Base-by-base conservation (phyloP, 2,113 vertebrate genomes). In the Boulengeromyrus knoepffleri region DNA sequence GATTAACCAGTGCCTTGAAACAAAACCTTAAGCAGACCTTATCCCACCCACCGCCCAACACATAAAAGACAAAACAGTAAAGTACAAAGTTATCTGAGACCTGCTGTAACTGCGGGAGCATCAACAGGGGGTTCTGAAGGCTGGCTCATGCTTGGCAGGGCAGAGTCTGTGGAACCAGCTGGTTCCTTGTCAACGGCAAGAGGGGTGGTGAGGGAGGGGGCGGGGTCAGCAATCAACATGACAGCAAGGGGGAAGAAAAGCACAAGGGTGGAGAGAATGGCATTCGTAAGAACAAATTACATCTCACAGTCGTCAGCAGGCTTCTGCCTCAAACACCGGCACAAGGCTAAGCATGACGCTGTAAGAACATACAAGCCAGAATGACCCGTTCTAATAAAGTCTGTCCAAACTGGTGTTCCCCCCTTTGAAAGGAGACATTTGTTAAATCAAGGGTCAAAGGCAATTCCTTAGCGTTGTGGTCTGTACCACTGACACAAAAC, bases 71-170 rank as follows among this genome's bases (percentile, higher is more conserved):
- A 89, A 89, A 50, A 89, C 88, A 83, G 27, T 83, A 49, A 39
- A 53, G 50, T 36, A 85, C 39, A 47, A 85, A 89, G 77, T 89
- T 85, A 85, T 85, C 12, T 0, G 24, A 85, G 53, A 89, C 89
- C 89, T 89, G 49, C 53, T 89, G 89, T 62, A 89, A 85, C 10
- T 85, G 89, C 42, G 77, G 89, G 52, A 62, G 89, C 77, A 46
- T 85, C 89, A 62, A 56, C 83, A 89, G 80, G 89, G 77, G 80
- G 80, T 47, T 89, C 77, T 85, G 80, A 89, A 62, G 77, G 39
- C 80, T 62, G 53, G 89, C 89, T 89, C 89, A 89, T 89, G 39
- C 52, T 89, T 36, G 42, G 89, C 89, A 62, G 53, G 89, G 52
- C 21, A 85, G 89, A 62, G 52, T 89, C 50, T 58, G 24, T 21